Conservation (phyloP, 2,888 invertebrate genomes). For the Drosophila prolongata region DNA sequence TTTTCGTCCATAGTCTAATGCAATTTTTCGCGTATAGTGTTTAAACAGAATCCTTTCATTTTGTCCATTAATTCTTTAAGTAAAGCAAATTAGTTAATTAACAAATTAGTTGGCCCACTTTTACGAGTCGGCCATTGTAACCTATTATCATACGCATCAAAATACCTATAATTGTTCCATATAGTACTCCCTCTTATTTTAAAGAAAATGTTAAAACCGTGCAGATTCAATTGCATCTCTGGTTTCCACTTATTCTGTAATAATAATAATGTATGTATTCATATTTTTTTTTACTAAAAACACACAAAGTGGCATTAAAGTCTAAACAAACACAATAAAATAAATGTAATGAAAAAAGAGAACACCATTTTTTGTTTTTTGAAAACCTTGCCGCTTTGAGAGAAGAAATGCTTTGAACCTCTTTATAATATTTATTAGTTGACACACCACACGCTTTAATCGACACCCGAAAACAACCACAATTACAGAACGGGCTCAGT, state of each 20-base stretch:
- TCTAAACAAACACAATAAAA: slow-evolving; percentile 33
- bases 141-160: slow-evolving; percentile 22
- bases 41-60: slow-evolving; percentile 29
- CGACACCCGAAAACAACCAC: background rate
- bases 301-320: slow-evolving; percentile 50
- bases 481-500: slow-evolving; percentile 5
- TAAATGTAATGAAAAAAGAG: slow-evolving; percentile 7
- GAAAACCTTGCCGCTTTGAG: slow-evolving; percentile 19
- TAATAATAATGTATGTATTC: slow-evolving; percentile 28
- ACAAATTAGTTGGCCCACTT: slow-evolving; percentile 42
- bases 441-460: background rate
- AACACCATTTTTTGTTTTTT: slow-evolving; percentile 1
- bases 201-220: slow-evolving; percentile 11
- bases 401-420: slow-evolving; percentile 5
- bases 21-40: slow-evolving; percentile 51
- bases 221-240: slow-evolving; percentile 11
- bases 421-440: background rate
- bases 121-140: slow-evolving; percentile 11
- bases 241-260: slow-evolving; percentile 31
- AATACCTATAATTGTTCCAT: slow-evolving; percentile 27
- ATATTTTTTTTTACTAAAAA: slow-evolving; percentile 27
- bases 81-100: slow-evolving; percentile 71
- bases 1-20: slow-evolving; percentile 75
- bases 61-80: slow-evolving; percentile 65
- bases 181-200: slow-evolving; percentile 18